phyloP scores from a whole-genome alignment of 2,797 vertebrate species.

The Stomatorhinus walkeri region DNA sequence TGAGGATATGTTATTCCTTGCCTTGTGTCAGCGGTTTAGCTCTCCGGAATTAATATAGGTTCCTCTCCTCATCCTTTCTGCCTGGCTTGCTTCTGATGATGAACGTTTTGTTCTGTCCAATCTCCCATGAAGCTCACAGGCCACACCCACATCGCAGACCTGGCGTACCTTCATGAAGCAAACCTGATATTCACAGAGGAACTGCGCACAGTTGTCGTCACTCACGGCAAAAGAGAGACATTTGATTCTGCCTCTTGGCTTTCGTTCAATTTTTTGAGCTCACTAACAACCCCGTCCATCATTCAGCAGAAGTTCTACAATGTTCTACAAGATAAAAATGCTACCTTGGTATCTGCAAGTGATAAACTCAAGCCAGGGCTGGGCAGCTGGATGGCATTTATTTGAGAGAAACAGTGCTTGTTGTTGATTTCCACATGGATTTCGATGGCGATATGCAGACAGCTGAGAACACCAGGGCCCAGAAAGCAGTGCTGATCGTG shows the following conservation, averaged over 20 bases:
- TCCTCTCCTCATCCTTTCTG: not conserved
- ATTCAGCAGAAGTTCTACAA: not conserved
- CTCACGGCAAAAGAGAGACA: not conserved
- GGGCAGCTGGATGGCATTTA: not conserved
- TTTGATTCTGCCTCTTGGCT: not conserved
- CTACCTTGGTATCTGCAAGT: not conserved
- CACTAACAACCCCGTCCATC: not conserved
- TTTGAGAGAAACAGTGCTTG: not conserved
- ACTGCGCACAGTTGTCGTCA: not conserved
- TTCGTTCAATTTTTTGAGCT: not conserved
- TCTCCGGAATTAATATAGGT: not conserved
- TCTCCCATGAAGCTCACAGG: not conserved
- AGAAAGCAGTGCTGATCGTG: not conserved
- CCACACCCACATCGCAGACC: not conserved
- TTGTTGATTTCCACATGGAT: not conserved
- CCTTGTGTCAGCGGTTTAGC: not conserved
- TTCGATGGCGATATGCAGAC: slow-evolving; percentile 6
- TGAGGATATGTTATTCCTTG: slow-evolving; percentile 7
- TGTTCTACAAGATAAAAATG: not conserved
- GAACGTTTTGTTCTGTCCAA: not conserved
- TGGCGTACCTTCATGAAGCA: not conserved
- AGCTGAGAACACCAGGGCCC: not conserved
- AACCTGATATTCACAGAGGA: not conserved
- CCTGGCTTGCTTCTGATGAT: not conserved
- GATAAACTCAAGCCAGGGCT: not conserved